A percentile compares a stretch with the other conserved stretches of the same genome.
phyloP scores from a whole-genome alignment of 2,113 vertebrate species.

The Grallaria varia region DNA sequence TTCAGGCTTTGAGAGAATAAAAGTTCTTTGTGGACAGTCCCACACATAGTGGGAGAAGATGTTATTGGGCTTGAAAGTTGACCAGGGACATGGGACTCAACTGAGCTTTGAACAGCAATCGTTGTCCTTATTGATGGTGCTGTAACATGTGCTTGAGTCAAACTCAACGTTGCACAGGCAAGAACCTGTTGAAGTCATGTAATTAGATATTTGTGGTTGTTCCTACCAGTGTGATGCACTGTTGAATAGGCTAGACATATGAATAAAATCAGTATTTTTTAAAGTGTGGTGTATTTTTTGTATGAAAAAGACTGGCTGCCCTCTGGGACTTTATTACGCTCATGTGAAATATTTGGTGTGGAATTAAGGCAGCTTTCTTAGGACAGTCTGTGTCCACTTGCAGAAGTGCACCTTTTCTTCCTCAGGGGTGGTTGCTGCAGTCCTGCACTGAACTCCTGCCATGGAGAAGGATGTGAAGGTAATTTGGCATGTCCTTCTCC shows the following conservation, averaged over 20 bases:
- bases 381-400: neutral
- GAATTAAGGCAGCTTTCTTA: neutral
- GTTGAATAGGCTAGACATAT: constrained; percentile 11
- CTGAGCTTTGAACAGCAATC: constrained; percentile 7
- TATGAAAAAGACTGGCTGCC: neutral
- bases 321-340: neutral
- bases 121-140: neutral
- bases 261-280: constrained; percentile 58
- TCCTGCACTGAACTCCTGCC: neutral
- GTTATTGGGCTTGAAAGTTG: neutral
- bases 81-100: neutral
- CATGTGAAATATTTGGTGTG: neutral
- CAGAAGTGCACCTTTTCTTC: neutral
- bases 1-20: neutral
- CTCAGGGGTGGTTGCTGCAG: neutral
- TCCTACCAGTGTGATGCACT: neutral
- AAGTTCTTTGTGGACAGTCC: neutral
- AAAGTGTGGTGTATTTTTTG: neutral
- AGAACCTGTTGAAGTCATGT: neutral
- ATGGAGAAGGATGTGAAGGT: neutral
- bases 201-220: constrained; percentile 26
- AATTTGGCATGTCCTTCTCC: neutral
- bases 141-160: neutral
- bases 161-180: neutral
- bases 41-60: neutral